A percentile compares a stretch with the other conserved stretches of the same genome.
Evolutionary conservation across 2,113 vertebrate genomes (phyloP).

Genomic region (Gorsachius goisagi): DNA sequence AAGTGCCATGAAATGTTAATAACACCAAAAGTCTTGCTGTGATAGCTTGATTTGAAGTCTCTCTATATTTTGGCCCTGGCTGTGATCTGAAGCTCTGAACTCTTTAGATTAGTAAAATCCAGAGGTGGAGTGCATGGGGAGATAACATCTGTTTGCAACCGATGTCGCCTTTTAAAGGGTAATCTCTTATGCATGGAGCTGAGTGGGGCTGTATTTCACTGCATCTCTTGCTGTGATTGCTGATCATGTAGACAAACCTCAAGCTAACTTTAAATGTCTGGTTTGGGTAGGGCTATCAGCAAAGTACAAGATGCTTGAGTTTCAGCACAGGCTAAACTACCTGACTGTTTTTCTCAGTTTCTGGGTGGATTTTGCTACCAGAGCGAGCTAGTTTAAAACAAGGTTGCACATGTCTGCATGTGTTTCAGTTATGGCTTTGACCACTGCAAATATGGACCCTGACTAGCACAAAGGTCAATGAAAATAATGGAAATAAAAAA

Average conservation of each 20-base stretch:
- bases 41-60: conserved; percentile 25
- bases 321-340: neutral
- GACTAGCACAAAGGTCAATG: neutral
- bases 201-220: neutral
- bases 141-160: neutral
- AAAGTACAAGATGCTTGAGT: neutral
- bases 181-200: neutral
- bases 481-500: neutral
- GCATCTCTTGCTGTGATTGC: neutral
- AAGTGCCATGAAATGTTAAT: neutral
- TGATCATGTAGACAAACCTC: neutral
- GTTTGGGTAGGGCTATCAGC: neutral
- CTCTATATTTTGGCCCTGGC: neutral
- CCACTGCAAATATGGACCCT: neutral
- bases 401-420: neutral
- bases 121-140: conserved; percentile 7
- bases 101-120: conserved; percentile 11
- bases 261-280: neutral
- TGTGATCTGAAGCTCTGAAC: conserved; percentile 15
- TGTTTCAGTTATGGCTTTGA: neutral
- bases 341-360: neutral
- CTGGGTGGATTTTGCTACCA: neutral
- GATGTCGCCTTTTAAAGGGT: neutral
- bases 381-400: neutral
- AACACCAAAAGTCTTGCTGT: neutral